Conservation (phyloP, 2,888 invertebrate genomes). For the Agonopterix heracliana region DNA sequence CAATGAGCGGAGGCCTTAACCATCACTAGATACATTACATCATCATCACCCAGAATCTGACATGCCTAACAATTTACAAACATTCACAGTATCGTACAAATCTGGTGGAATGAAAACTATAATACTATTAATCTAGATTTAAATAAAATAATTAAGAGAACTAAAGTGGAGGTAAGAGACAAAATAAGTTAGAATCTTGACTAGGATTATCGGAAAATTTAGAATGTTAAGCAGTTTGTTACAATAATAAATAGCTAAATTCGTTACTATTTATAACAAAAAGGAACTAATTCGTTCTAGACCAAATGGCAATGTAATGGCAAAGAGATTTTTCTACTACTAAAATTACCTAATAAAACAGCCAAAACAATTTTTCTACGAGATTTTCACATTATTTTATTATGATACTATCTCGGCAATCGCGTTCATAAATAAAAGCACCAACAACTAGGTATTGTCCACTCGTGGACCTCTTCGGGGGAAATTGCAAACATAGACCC, state of each 20-base stretch:
- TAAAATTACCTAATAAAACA: conserved; percentile 49
- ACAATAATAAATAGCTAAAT: conserved; percentile 59
- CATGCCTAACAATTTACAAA: conserved; percentile 47
- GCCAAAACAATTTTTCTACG: conserved; percentile 50
- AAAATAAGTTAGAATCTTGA: conserved; percentile 71
- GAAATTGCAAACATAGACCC: no score
- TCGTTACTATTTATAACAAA: conserved; percentile 68
- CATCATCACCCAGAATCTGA: conserved; percentile 9
- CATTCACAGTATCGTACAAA: conserved; percentile 32
- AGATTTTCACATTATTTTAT: conserved; percentile 26
- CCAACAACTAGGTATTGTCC: no score
- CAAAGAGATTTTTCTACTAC: conserved; percentile 46
- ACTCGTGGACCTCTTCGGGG: no score
- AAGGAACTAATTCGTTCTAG: conserved; percentile 72
- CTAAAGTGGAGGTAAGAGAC: conserved; percentile 53
- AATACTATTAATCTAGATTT: conserved; percentile 45
- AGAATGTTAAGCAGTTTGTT: conserved; percentile 49
- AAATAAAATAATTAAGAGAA: conserved; percentile 17
- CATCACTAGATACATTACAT: no score
- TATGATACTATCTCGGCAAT: no score
- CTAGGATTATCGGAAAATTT: conserved; percentile 71
- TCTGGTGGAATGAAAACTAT: conserved; percentile 56
- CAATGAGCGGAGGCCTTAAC: no score
- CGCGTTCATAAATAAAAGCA: no score
- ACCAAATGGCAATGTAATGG: conserved; percentile 75